These are phyloP conservation scores for Zele albiditarsus DNA, from an alignment of 2,888 invertebrate species.

Conservation along the genomic window DNA sequence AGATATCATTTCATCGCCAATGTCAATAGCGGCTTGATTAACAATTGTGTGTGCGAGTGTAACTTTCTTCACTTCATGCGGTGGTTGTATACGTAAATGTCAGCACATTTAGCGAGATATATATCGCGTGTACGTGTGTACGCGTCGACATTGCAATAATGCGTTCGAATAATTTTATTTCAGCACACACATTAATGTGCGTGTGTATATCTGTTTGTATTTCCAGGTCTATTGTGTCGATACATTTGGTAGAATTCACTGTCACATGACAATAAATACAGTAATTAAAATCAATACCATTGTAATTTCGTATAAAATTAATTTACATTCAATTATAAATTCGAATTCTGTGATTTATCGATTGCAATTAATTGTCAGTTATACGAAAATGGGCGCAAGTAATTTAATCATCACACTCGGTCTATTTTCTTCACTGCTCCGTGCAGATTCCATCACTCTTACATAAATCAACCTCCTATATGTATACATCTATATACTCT, in stretches of 20 bases:
- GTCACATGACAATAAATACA: not conserved
- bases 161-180: conserved; percentile 7
- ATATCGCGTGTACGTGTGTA: conserved; percentile 1
- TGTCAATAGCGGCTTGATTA: conserved; percentile 65
- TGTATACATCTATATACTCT: not conserved
- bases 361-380: not conserved
- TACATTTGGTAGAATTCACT: not conserved
- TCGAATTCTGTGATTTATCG: not conserved
- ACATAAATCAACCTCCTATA: not conserved
- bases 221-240: not conserved
- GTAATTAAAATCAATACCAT: not conserved
- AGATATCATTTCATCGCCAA: conserved; percentile 61
- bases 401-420: not conserved
- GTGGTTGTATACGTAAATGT: conserved; percentile 9
- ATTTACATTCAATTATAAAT: conserved; percentile 2
- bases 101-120: not conserved
- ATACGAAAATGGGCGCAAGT: not conserved
- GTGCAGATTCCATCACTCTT: not conserved
- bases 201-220: not conserved
- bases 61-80: conserved; percentile 44
- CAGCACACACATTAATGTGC: not conserved
- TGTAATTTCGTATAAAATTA: not conserved
- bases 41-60: conserved; percentile 57
- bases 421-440: not conserved
- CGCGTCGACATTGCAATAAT: conserved; percentile 27